These are phyloP conservation scores for Lindbergichthys nudifrons DNA, from an alignment of 2,797 vertebrate species.

Conservation along the genomic window DNA sequence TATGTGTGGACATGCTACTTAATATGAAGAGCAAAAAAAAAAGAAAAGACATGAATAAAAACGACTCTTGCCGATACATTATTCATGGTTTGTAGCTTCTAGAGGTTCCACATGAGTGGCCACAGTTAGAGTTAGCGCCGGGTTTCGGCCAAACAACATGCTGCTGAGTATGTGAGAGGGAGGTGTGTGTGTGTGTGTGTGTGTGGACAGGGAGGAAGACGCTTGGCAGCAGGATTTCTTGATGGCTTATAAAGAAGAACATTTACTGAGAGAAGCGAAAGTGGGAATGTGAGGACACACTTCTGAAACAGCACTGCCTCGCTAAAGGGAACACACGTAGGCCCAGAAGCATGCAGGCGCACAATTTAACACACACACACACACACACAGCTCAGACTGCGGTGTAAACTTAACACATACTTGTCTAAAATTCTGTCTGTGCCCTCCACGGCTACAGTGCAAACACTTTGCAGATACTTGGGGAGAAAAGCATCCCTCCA, in stretches of 20 bases:
- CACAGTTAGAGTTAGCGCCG: slow-evolving; percentile 65
- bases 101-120: slow-evolving; percentile 78
- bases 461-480: slow-evolving; percentile 53
- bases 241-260: slow-evolving; percentile 45
- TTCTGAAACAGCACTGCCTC: slow-evolving; percentile 59
- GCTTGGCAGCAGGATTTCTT: slow-evolving; percentile 32
- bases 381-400: slow-evolving; percentile 52
- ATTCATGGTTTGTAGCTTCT: slow-evolving; percentile 80
- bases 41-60: slow-evolving; percentile 69
- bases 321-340: slow-evolving; percentile 14
- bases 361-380: slow-evolving; percentile 32
- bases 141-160: slow-evolving; percentile 72
- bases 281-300: slow-evolving; percentile 28
- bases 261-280: slow-evolving; percentile 36
- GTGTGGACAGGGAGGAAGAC: slow-evolving; percentile 22
- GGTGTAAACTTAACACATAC: slow-evolving; percentile 66
- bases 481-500: slow-evolving; percentile 19
- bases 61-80: slow-evolving; percentile 67
- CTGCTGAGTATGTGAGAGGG: slow-evolving; percentile 56
- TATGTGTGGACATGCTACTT: slow-evolving; percentile 58
- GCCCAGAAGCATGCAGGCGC: slow-evolving; percentile 17
- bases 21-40: slow-evolving; percentile 54
- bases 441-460: slow-evolving; percentile 34
- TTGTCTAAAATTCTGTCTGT: slow-evolving; percentile 59
- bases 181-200: slow-evolving; percentile 5